Evolutionary conservation across 2,888 invertebrate genomes (phyloP).

Genomic region (Bruchidius siliquastri): DNA sequence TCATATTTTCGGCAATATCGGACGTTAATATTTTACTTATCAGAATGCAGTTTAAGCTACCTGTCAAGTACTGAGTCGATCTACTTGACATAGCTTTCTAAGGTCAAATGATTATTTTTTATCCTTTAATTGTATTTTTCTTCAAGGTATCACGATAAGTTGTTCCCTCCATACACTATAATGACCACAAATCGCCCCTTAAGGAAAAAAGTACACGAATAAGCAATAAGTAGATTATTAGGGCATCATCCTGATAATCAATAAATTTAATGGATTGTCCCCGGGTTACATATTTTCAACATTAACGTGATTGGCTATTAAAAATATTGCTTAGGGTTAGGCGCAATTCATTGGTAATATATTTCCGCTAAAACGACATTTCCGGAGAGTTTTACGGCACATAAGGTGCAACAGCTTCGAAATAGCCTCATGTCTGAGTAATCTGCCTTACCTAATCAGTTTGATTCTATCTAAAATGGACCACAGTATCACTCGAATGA

Average conservation of each 20-base stretch:
- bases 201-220: not conserved
- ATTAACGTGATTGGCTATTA: not conserved
- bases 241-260: not conserved
- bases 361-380: not conserved
- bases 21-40: too few species aligned
- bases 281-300: not conserved
- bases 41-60: too few species aligned
- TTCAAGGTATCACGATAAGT: too few species aligned
- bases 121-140: too few species aligned
- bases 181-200: not conserved
- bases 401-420: not conserved
- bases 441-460: too few species aligned
- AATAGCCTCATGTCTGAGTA: not conserved
- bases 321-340: not conserved
- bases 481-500: too few species aligned
- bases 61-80: too few species aligned
- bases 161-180: too few species aligned
- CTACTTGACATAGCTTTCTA: too few species aligned
- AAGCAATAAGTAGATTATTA: not conserved
- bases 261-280: not conserved
- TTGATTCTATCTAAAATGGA: too few species aligned
- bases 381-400: not conserved
- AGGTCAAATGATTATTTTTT: too few species aligned
- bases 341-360: not conserved
- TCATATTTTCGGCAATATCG: too few species aligned